A percentile compares a stretch with the other conserved stretches of the same genome.
These are phyloP conservation scores for Catharus fuscescens DNA, from an alignment of 2,113 vertebrate genomes.

Conservation along the genomic window DNA sequence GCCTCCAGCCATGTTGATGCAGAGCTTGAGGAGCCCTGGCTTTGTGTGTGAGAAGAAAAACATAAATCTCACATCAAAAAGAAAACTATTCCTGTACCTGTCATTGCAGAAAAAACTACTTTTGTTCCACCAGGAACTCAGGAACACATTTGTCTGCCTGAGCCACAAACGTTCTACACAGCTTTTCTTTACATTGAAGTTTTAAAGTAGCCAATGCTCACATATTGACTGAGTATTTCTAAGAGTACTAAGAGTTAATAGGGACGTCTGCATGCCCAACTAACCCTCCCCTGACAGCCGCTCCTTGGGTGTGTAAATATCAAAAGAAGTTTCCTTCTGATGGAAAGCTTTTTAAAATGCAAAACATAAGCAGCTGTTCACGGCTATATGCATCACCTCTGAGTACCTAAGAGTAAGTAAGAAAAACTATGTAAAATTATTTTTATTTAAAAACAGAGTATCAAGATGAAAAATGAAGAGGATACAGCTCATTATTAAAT, in stretches of 20 bases:
- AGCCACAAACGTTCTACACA: neutral
- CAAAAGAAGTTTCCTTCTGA: neutral
- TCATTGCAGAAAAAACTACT: neutral
- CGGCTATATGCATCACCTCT: neutral
- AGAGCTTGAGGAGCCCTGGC: neutral
- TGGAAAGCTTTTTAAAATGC: neutral
- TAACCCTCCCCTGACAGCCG: neutral
- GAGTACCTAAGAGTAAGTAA: neutral
- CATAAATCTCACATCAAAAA: neutral
- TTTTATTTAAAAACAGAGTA: neutral
- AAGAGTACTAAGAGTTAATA: neutral
- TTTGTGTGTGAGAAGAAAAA: neutral
- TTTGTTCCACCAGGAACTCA: neutral
- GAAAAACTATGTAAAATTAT: neutral
- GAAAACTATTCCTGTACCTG: neutral
- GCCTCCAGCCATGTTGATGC: neutral
- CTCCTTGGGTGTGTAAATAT: neutral
- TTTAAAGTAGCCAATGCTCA: neutral
- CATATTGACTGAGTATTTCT: neutral
- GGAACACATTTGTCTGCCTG: neutral
- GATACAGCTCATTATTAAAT: neutral
- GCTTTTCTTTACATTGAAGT: neutral
- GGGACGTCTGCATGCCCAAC: neutral
- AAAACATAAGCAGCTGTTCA: neutral
- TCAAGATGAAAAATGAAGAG: neutral